phyloP scores from a whole-genome alignment of 2,797 vertebrate species.

The Sylvilagus floridanus region DNA sequence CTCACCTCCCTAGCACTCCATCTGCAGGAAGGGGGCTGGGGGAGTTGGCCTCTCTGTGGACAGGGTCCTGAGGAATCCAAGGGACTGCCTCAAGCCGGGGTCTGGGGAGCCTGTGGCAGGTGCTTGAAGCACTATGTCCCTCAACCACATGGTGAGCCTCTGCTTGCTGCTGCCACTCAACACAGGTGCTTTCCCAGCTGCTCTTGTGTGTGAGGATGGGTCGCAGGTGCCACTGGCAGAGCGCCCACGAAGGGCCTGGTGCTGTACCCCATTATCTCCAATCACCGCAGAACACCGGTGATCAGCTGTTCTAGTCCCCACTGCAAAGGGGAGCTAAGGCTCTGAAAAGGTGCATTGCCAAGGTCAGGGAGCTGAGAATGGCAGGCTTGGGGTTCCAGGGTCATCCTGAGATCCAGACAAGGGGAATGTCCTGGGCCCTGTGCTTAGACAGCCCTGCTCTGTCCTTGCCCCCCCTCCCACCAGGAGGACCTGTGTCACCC shows the following conservation, averaged over 20 bases:
- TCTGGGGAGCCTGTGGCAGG: too few relatives aligned
- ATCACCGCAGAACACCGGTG: not conserved
- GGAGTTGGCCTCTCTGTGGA: not conserved
- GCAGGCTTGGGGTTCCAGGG: not conserved
- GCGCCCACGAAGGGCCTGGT: not conserved
- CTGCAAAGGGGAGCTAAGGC: not conserved
- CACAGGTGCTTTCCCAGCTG: not conserved
- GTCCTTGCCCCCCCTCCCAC: too few relatives aligned
- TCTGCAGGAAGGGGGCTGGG: accelerated
- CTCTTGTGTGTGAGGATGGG: not conserved
- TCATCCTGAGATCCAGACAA: not conserved
- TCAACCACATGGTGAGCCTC: accelerated
- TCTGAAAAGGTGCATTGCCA: not conserved
- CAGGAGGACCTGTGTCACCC: not conserved
- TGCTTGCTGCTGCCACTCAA: not conserved
- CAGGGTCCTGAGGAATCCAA: not conserved
- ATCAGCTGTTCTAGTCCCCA: not conserved
- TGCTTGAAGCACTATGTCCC: accelerated
- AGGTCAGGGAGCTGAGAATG: not conserved
- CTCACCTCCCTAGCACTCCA: not conserved
- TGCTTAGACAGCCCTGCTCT: not conserved
- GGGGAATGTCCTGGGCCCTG: not conserved
- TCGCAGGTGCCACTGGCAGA: not conserved
- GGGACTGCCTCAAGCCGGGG: too few relatives aligned
- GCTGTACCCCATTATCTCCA: not conserved